Conservation (phyloP, 2,113 vertebrate species). For the Myodes glareolus region DNA sequence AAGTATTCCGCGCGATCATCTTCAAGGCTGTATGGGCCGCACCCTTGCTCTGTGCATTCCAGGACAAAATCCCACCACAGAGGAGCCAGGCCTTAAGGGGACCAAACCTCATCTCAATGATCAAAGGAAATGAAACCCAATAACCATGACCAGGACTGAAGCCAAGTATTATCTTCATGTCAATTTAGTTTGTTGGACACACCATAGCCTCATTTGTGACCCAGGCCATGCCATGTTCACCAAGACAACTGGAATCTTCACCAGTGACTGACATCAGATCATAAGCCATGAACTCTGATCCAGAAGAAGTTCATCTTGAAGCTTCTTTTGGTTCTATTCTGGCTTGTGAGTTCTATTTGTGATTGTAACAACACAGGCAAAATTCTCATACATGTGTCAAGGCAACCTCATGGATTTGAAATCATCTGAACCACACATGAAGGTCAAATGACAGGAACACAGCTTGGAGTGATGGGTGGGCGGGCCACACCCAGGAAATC, state of each 20-base stretch:
- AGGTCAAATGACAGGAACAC: neutral
- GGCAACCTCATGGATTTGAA: neutral
- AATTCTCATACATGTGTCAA: neutral
- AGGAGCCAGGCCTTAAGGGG: no score
- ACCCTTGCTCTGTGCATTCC: no score
- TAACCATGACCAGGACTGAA: no score
- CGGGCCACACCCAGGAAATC: neutral
- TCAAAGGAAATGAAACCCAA: no score
- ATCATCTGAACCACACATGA: neutral
- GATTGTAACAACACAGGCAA: neutral
- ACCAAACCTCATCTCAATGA: no score
- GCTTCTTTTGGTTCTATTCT: neutral
- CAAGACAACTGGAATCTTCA: neutral
- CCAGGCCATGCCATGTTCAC: neutral
- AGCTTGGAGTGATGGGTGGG: neutral
- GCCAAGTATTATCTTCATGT: no score
- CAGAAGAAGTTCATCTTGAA: neutral
- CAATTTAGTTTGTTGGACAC: no score
- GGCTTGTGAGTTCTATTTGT: accelerated
- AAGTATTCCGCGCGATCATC: no score
- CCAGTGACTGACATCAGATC: neutral
- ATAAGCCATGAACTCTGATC: no score
- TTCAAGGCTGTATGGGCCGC: no score
- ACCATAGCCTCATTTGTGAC: neutral
- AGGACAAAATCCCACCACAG: neutral